These are phyloP conservation scores for Cantharis lateralis DNA, from an alignment of 2,888 invertebrate species.

Conservation along the genomic window DNA sequence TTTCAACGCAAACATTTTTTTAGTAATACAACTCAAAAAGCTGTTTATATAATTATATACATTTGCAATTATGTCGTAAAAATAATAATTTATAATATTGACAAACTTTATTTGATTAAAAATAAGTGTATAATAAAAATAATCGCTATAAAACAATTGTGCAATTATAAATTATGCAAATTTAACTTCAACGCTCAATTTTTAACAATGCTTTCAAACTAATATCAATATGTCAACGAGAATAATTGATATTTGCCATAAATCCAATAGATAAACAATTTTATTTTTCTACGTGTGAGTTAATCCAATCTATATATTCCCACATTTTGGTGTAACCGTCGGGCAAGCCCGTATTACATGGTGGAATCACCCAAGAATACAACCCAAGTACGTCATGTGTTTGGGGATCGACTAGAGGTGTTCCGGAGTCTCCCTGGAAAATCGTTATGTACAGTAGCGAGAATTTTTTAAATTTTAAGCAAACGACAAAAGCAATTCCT, in stretches of 20 bases:
- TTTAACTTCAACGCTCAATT: no score
- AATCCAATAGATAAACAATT: no score
- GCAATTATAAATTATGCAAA: no score
- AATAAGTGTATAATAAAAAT: not conserved
- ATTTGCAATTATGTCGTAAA: not conserved
- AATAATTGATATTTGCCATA: no score
- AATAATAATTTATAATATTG: not conserved
- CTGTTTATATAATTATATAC: not conserved
- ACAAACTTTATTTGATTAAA: not conserved
- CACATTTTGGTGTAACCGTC: not conserved
- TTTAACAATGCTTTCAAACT: no score
- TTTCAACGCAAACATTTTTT: not conserved
- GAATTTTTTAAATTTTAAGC: no score
- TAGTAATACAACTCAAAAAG: not conserved
- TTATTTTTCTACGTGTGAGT: not conserved
- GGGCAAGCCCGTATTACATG: not conserved
- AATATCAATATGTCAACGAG: no score
- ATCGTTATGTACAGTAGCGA: not conserved
- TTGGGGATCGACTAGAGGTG: not conserved
- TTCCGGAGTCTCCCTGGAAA: not conserved
- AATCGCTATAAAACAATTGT: no score
- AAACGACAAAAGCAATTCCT: no score
- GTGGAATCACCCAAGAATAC: not conserved
- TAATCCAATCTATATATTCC: not conserved
- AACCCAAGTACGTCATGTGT: not conserved